Evolutionary conservation across 2,888 invertebrate genomes (phyloP).

Genomic region (Julus scanicus): DNA sequence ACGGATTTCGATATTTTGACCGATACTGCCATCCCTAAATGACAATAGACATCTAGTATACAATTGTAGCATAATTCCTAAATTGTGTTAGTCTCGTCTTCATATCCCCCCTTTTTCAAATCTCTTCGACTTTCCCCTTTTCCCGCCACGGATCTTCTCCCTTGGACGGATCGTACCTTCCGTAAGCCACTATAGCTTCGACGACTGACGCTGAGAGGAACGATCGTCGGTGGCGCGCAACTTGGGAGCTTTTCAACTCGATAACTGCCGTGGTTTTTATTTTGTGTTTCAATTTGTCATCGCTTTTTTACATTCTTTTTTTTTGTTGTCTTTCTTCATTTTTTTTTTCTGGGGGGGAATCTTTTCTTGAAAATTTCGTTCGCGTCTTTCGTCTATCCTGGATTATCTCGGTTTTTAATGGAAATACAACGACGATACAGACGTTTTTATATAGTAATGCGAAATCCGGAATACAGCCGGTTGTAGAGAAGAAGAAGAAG

Average conservation of each 20-base stretch:
- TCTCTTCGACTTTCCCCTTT: constrained; percentile 5
- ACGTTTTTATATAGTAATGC: neutral
- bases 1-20: too few species aligned
- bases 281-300: too few species aligned
- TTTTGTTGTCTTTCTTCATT: too few species aligned
- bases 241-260: neutral
- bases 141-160: neutral
- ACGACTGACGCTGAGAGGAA: neutral
- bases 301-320: too few species aligned
- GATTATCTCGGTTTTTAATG: neutral
- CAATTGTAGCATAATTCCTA: too few species aligned
- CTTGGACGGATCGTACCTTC: neutral
- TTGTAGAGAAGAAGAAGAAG: neutral
- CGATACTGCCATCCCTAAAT: too few species aligned
- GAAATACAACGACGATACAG: neutral
- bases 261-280: too few species aligned
- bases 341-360: too few species aligned
- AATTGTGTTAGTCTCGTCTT: too few species aligned
- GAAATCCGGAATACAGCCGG: neutral
- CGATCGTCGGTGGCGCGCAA: neutral
- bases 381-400: neutral
- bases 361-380: too few species aligned
- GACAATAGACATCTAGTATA: too few species aligned
- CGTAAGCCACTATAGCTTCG: neutral
- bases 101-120: neutral